Evolutionary conservation across 2,797 vertebrate species (phyloP).

Genomic region (Limosa lapponica): DNA sequence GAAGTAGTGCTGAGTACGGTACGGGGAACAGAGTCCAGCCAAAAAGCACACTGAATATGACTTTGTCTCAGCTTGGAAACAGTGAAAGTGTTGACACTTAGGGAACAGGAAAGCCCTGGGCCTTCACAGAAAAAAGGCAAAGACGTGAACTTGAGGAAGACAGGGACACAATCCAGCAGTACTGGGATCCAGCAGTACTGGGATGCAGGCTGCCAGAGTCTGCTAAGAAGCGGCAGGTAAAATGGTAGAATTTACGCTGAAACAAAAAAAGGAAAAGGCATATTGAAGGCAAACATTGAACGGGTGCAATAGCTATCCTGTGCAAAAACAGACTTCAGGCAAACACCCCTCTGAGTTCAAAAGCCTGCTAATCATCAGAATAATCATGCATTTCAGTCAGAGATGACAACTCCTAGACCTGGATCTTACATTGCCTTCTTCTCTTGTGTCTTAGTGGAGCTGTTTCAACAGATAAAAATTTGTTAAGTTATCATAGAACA

Average conservation of each 20-base stretch:
- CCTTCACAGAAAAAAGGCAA: not conserved
- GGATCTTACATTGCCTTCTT: not conserved
- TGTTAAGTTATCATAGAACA: not conserved
- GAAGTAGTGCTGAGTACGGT: not conserved
- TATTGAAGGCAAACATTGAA: not conserved
- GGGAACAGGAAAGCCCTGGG: not conserved
- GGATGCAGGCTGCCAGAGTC: not conserved
- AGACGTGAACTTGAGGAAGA: not conserved
- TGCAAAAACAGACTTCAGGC: not conserved
- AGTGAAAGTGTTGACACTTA: accelerated
- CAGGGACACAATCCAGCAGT: not conserved
- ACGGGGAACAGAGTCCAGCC: not conserved
- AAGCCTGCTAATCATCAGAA: not conserved
- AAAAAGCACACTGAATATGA: not conserved
- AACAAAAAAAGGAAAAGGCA: not conserved
- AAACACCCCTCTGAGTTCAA: not conserved
- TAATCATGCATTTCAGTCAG: not conserved
- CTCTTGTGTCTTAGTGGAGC: not conserved
- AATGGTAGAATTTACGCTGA: not conserved
- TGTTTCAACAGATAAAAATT: not conserved
- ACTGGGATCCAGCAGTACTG: not conserved
- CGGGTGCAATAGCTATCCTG: not conserved
- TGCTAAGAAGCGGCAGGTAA: not conserved
- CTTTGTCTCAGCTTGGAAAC: not conserved
- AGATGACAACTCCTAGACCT: not conserved